Conservation (phyloP, 2,797 vertebrate genomes). For the Spheniscus humboldti region DNA sequence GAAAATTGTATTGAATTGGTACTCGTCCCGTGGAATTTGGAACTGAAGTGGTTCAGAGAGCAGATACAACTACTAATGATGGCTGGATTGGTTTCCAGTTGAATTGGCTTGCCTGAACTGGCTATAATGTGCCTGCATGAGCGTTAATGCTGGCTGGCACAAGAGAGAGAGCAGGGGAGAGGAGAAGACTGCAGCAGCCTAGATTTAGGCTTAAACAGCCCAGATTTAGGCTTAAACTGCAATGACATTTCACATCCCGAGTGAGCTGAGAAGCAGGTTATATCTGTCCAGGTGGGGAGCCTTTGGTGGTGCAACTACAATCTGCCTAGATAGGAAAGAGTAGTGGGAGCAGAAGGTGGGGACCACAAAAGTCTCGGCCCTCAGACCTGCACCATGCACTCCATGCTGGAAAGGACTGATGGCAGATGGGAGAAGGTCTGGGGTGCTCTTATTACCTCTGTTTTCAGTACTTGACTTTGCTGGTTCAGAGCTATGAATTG, state of each 20-base stretch:
- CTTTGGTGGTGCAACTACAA: neutral
- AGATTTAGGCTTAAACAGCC: neutral
- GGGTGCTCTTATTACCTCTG: neutral
- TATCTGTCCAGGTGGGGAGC: neutral
- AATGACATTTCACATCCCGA: neutral
- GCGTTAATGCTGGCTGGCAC: neutral
- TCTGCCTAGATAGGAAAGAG: neutral
- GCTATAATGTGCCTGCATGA: neutral
- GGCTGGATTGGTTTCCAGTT: neutral
- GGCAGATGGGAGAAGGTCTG: neutral
- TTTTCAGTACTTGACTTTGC: neutral
- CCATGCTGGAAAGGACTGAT: neutral
- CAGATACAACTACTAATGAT: neutral
- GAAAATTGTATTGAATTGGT: neutral
- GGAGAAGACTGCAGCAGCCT: neutral
- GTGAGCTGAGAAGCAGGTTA: neutral
- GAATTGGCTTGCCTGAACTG: neutral
- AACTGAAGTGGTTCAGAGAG: neutral
- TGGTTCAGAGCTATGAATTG: neutral
- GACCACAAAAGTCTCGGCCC: neutral
- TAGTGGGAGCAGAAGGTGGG: neutral
- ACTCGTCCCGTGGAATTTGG: neutral
- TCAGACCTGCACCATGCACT: accelerated
- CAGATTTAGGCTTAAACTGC: neutral
- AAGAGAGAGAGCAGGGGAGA: neutral